Conservation (phyloP, 2,113 vertebrate genomes). For the Cettia cetti region DNA sequence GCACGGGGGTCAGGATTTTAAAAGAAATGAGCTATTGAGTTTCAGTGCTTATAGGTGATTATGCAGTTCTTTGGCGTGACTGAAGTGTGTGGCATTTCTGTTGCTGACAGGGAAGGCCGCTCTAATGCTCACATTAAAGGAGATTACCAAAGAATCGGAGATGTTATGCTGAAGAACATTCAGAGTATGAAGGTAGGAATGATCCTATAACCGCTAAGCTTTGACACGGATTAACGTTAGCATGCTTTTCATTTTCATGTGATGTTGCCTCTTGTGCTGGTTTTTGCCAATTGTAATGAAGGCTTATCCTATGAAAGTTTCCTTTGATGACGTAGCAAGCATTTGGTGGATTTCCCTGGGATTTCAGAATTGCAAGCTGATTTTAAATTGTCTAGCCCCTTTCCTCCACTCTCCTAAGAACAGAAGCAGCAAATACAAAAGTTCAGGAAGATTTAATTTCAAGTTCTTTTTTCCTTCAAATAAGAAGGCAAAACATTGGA, state of each 20-base stretch:
- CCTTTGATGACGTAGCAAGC: background rate
- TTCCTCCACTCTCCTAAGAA: background rate
- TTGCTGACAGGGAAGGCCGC: constrained; percentile 87
- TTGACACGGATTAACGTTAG: background rate
- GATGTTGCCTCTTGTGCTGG: background rate
- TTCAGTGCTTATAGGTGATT: background rate
- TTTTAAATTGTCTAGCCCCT: background rate
- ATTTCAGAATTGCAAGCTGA: background rate
- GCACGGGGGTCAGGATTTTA: background rate
- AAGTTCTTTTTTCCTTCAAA: background rate
- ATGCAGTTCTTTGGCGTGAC: background rate
- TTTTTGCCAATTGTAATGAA: background rate
- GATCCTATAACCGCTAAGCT: background rate
- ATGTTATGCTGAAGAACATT: constrained; percentile 92
- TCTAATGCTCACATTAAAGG: constrained; percentile 93
- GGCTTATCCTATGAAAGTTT: background rate
- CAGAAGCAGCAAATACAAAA: background rate
- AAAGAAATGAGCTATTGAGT: background rate
- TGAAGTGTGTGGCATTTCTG: constrained; percentile 37
- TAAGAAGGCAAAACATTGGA: background rate
- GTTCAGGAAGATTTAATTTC: background rate
- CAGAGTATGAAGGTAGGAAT: constrained; percentile 88
- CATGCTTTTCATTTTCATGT: background rate
- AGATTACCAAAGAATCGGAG: constrained; percentile 94
- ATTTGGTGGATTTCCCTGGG: background rate